phyloP scores from a whole-genome alignment of 2,113 vertebrate species.

The Tychaedon coryphoeus region DNA sequence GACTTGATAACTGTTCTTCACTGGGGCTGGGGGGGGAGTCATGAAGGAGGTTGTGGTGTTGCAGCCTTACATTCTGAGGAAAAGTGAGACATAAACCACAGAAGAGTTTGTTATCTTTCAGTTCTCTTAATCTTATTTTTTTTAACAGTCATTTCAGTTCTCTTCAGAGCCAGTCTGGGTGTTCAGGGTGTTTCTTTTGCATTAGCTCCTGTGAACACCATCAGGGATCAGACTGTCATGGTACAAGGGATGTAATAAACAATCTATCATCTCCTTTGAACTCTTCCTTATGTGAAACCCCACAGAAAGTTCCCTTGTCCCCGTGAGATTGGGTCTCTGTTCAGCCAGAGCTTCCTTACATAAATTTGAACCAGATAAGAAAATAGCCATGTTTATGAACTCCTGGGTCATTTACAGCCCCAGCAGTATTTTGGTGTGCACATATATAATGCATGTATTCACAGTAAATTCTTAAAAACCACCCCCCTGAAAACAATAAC shows the following conservation, averaged over 20 bases:
- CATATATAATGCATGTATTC: slow-evolving; percentile 7
- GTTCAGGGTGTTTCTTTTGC: background rate
- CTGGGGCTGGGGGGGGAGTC: background rate
- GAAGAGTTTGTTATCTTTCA: background rate
- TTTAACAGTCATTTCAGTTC: background rate
- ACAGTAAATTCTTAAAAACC: slow-evolving; percentile 24
- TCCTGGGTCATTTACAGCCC: slow-evolving; percentile 12
- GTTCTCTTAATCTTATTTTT: background rate
- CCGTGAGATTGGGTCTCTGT: background rate
- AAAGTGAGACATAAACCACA: background rate
- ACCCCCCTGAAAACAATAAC: slow-evolving; percentile 18
- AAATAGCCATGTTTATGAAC: slow-evolving; percentile 15
- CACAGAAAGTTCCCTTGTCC: background rate
- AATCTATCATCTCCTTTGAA: slow-evolving; percentile 5
- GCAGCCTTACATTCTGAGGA: slow-evolving; percentile 5
- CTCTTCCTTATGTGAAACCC: background rate
- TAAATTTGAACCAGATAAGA: slow-evolving; percentile 19
- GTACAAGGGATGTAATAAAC: background rate
- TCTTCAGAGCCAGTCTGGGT: background rate
- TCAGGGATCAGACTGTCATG: background rate
- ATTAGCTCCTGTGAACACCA: background rate
- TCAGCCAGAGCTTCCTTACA: slow-evolving; percentile 5
- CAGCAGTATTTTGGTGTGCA: background rate
- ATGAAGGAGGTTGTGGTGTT: background rate
- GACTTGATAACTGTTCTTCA: background rate